Evolutionary conservation across 2,797 vertebrate species (phyloP), one percentile per base, ranked within the genome.

Genomic region (Leptodactylus fallax): DNA sequence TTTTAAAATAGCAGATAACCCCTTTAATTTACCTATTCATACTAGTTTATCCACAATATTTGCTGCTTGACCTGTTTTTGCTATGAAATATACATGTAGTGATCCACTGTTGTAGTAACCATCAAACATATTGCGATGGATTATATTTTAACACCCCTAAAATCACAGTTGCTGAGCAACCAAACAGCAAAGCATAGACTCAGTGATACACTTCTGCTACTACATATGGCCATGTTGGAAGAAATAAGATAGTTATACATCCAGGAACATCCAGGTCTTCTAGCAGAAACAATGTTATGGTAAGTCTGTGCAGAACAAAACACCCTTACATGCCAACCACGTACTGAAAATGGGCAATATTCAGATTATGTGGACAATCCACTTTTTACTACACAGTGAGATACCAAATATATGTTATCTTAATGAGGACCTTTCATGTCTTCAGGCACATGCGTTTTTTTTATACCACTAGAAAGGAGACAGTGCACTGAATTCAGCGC

Each of bases 161-260:
- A 13, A 47, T 71, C 25, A 69, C 23, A 60, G 85, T 79, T 67
- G 58, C 74, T 79, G 23, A 13, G 83, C 83, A 85, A 85, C 83
- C 74, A 76, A 11, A 79, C 17, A n/a, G 17, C 19, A 49, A 23
- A 9, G 36, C 17, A 81, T 63, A 81, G 14, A 16, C 45, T 7
- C 3, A 6, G 45, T 14, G n/a, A 65, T 49, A 81, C 25, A 47
- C 11, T 45, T 63, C 58, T 47, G 21, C n/a, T 63, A 21, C 56
- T 49, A 51, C 45, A 81, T 65, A 51, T 53, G 47, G 36, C n/a
- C 13, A 16, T 63, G 49, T 12, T 53, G 14, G 7, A 53, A 25
- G 61, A 69, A 19, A 81, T 21, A 63, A 14, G 21, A 71, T 11
- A 3, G 6, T 19, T 36, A 71, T 71, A 6, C 67, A 71, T 71